phyloP scores from a whole-genome alignment of 23 tunicate species.

The Oikopleura dioica region DNA sequence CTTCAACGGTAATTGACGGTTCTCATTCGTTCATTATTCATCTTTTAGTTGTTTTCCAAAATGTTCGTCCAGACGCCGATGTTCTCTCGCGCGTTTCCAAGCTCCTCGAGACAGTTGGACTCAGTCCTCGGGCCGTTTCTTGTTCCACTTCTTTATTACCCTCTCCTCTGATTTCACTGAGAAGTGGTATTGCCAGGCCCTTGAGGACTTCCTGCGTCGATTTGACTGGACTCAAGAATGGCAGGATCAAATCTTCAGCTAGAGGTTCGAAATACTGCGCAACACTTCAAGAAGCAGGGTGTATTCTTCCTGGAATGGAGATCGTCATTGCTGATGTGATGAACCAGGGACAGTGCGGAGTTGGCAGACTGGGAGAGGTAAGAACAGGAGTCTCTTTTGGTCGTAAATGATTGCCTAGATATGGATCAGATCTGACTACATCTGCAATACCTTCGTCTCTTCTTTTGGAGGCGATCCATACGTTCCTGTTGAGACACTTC shows the following conservation, averaged over 20 bases:
- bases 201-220: neutral
- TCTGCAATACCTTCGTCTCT: neutral
- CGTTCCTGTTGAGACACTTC: neutral
- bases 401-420: neutral
- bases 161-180: neutral
- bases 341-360: neutral
- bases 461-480: neutral
- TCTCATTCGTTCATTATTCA: no score
- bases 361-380: conserved; percentile 11
- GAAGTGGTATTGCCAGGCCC: neutral
- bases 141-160: neutral
- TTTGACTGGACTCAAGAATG: neutral
- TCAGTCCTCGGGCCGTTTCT: neutral
- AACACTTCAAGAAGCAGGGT: neutral
- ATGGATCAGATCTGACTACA: neutral
- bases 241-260: neutral
- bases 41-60: conserved; percentile 5
- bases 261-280: neutral
- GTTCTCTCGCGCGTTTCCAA: neutral
- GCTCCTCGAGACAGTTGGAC: neutral
- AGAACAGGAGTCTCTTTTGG: neutral
- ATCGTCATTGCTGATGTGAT: neutral
- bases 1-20: neutral
- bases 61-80: neutral
- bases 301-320: neutral